phyloP scores from a whole-genome alignment of 2,888 invertebrate species.

The Tenthredo distinguenda region DNA sequence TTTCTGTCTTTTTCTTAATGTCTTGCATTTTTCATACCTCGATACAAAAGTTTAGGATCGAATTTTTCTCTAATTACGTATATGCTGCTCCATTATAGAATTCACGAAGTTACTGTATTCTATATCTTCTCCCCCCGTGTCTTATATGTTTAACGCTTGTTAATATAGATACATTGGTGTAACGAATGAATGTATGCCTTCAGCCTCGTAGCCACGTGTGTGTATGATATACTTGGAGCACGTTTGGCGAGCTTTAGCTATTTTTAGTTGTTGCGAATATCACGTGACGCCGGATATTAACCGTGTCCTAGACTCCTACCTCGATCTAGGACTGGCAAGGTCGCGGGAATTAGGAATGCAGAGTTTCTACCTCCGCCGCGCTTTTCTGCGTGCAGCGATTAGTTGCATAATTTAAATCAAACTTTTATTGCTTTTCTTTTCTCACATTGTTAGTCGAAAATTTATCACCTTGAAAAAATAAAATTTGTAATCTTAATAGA shows the following conservation, averaged over 20 bases:
- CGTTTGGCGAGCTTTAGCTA: conserved; percentile 47
- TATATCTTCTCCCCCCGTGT: neutral
- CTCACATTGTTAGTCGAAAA: no score
- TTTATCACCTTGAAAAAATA: no score
- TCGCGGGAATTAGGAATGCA: conserved; percentile 54
- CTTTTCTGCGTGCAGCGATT: neutral
- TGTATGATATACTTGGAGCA: neutral
- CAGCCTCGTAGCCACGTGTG: neutral
- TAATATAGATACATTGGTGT: neutral
- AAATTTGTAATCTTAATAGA: no score
- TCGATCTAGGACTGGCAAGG: conserved; percentile 69
- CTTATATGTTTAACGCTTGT: neutral
- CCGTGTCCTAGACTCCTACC: conserved; percentile 68
- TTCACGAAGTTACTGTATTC: neutral
- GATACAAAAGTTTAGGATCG: conserved; percentile 26
- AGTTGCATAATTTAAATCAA: neutral
- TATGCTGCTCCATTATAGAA: neutral
- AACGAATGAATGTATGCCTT: neutral
- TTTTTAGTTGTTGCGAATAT: conserved; percentile 53
- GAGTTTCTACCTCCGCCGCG: neutral
- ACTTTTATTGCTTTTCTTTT: no score
- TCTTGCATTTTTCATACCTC: conserved; percentile 37
- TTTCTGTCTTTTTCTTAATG: neutral
- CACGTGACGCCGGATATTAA: conserved; percentile 60
- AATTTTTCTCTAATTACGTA: conserved; percentile 31